Percentiles rank a stretch among this genome's conserved stretches.
These are phyloP conservation scores for Pandemis cinnamomeana DNA, from an alignment of 2,888 invertebrate genomes.

Conservation along the genomic window DNA sequence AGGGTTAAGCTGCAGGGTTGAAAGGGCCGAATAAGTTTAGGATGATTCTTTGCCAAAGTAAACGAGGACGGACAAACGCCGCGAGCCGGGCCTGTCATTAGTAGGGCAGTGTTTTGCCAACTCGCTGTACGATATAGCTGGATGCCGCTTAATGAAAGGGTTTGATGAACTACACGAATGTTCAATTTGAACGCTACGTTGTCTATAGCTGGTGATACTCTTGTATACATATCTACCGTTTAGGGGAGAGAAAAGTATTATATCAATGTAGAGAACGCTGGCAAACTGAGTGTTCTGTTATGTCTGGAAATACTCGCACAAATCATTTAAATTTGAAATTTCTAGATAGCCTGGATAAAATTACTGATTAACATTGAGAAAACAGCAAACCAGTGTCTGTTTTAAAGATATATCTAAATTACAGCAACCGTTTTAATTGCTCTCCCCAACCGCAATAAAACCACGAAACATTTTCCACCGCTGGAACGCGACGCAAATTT, in stretches of 20 bases:
- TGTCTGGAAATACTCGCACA: not conserved
- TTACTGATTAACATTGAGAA: not conserved
- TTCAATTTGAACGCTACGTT: slow-evolving; percentile 39
- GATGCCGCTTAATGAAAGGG: slow-evolving; percentile 69
- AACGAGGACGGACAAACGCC: slow-evolving; percentile 60
- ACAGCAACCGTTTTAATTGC: not conserved
- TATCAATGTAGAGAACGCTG: not conserved
- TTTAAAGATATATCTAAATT: not conserved
- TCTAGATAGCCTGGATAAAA: not conserved
- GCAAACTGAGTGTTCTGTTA: not conserved
- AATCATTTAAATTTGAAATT: not conserved
- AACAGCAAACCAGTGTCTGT: not conserved
- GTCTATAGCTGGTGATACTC: slow-evolving; percentile 22
- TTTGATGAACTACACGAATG: slow-evolving; percentile 45
- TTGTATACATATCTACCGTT: slow-evolving; percentile 2
- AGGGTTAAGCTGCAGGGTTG: slow-evolving; percentile 64
- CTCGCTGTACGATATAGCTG: slow-evolving; percentile 57
- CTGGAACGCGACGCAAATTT: slow-evolving; percentile 26
- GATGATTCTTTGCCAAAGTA: slow-evolving; percentile 69
- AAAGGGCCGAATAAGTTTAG: slow-evolving; percentile 74
- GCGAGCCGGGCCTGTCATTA: slow-evolving; percentile 68
- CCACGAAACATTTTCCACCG: slow-evolving; percentile 19
- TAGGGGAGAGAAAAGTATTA: not conserved
- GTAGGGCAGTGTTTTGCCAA: slow-evolving; percentile 68
- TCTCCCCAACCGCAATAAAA: slow-evolving; percentile 2